Evolutionary conservation across 2,888 invertebrate species (phyloP).

Genomic region (Philereme transversata): DNA sequence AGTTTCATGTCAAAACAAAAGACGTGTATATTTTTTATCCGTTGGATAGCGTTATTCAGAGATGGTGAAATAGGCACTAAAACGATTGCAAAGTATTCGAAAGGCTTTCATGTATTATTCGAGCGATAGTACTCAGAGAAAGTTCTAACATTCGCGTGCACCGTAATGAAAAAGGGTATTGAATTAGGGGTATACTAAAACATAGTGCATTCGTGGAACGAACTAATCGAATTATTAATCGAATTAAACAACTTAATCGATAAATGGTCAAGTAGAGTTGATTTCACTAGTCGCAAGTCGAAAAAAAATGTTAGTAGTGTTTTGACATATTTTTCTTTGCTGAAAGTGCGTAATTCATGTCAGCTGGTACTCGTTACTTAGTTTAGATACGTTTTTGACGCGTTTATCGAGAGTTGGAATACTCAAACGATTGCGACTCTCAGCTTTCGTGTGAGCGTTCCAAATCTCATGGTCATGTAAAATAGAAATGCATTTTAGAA

Average conservation of each 20-base stretch:
- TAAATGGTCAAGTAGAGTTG: conserved; percentile 84
- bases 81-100: conserved; percentile 48
- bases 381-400: conserved; percentile 46
- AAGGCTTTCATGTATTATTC: conserved; percentile 72
- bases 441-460: conserved; percentile 70
- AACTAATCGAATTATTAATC: conserved; percentile 74
- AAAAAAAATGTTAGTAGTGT: conserved; percentile 83
- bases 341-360: conserved; percentile 85
- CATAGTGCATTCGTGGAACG: conserved; percentile 78
- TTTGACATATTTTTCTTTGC: conserved; percentile 85
- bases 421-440: conserved; percentile 62
- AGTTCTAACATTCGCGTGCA: conserved; percentile 48
- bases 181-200: conserved; percentile 76
- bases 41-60: too few species aligned
- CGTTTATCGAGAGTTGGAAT: conserved; percentile 63
- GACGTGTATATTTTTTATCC: too few species aligned
- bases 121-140: conserved; percentile 67
- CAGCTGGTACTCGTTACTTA: conserved; percentile 78
- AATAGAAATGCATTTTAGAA: conserved; percentile 74
- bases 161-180: conserved; percentile 62
- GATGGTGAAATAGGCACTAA: too few species aligned
- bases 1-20: too few species aligned
- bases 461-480: conserved; percentile 67
- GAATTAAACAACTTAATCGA: conserved; percentile 73
- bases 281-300: conserved; percentile 84